A percentile compares a stretch with the other conserved stretches of the same genome.
These are phyloP conservation scores for Thinocorus orbignyianus DNA, from an alignment of 2,113 vertebrate genomes.

Conservation along the genomic window DNA sequence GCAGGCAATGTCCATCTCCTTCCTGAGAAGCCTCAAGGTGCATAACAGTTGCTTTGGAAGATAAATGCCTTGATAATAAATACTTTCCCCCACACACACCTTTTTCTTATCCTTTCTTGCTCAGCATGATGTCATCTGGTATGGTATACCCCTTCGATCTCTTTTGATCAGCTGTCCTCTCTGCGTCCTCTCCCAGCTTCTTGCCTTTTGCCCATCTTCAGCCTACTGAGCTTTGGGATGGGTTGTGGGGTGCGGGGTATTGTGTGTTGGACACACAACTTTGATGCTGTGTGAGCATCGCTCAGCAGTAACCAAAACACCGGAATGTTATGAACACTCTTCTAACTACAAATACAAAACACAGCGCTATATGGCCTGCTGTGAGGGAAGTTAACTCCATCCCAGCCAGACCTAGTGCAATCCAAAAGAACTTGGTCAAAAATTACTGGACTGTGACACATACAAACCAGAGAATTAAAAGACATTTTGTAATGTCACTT, in stretches of 20 bases:
- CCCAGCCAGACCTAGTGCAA: background rate
- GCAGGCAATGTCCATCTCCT: background rate
- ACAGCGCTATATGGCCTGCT: background rate
- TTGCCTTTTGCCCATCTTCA: background rate
- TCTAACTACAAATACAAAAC: background rate
- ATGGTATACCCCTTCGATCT: background rate
- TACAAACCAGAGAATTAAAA: background rate
- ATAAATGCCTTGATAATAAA: background rate
- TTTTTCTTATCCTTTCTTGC: background rate
- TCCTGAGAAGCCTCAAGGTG: background rate
- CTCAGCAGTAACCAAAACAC: background rate
- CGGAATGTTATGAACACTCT: background rate
- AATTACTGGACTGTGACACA: background rate
- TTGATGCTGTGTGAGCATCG: background rate
- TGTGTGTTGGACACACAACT: background rate
- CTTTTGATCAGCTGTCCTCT: background rate
- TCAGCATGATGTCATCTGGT: background rate
- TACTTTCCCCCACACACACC: accelerated
- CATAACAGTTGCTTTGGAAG: background rate
- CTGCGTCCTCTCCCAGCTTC: background rate
- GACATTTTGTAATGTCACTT: background rate
- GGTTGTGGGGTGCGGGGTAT: too few species aligned
- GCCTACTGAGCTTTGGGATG: background rate
- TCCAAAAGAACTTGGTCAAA: background rate
- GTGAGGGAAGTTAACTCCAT: background rate